Conservation (phyloP, 30 jellyfish, hydroid and myxozoan species). For the Pseudorhiza aurosa region DNA sequence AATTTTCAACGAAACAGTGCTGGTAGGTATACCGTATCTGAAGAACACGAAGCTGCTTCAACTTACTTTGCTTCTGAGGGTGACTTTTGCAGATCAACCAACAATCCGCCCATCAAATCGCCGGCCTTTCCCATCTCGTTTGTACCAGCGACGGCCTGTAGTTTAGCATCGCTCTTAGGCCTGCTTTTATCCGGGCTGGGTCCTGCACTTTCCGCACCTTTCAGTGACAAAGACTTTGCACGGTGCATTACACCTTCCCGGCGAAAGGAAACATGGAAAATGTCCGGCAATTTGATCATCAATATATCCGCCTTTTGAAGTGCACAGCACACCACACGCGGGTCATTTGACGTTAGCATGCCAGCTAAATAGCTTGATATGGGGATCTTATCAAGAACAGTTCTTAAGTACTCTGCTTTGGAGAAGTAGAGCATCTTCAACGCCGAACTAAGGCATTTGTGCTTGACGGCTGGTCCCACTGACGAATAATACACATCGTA, state of each 20-base stretch:
- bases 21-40: too few relatives aligned
- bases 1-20: too few relatives aligned
- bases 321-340: conserved; percentile 88
- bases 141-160: conserved; percentile 1
- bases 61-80: conserved; percentile 59
- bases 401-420: conserved; percentile 52
- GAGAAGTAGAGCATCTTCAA: conserved; percentile 91
- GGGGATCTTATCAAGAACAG: conserved; percentile 69
- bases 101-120: conserved; percentile 16
- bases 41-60: too few relatives aligned
- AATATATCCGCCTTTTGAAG: conserved; percentile 88
- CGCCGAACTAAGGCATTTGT: conserved; percentile 81
- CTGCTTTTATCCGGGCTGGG: conserved; percentile 43
- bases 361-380: conserved; percentile 97
- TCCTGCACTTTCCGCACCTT: conserved; percentile 13
- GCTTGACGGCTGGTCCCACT: conserved; percentile 96
- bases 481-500: conserved; percentile 95
- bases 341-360: conserved; percentile 90
- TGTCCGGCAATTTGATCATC: conserved; percentile 88
- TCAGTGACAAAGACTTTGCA: conserved; percentile 50
- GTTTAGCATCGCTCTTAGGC: not conserved
- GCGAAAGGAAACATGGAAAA: conserved; percentile 88
- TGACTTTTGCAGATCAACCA: conserved; percentile 43
- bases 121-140: conserved; percentile 11
- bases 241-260: conserved; percentile 98